Percentiles rank a stretch among this genome's conserved stretches.
phyloP scores from a whole-genome alignment of 2,797 vertebrate species.

The Alfaro cultratus region DNA sequence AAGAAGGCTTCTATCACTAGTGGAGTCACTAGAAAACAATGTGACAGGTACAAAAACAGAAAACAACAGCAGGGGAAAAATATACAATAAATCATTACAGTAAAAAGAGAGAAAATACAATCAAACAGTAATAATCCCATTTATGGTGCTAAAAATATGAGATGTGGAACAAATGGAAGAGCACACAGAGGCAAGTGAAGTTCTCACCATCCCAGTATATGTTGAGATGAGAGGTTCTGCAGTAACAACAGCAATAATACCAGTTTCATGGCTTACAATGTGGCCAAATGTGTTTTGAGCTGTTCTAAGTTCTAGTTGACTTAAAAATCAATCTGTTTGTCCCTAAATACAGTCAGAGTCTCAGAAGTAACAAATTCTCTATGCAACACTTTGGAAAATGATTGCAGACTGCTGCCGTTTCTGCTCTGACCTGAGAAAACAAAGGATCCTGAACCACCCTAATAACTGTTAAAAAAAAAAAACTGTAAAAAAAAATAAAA shows the following conservation, averaged over 20 bases:
- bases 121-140: background rate
- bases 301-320: background rate
- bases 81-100: background rate
- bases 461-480: background rate
- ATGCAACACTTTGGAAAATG: background rate
- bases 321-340: background rate
- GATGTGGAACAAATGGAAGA: slow-evolving; percentile 1
- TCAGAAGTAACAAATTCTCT: background rate
- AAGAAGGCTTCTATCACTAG: background rate
- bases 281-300: background rate
- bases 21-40: slow-evolving; percentile 5
- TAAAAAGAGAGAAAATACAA: background rate
- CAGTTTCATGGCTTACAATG: background rate
- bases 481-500: no score
- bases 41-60: background rate
- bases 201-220: background rate
- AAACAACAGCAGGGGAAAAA: background rate
- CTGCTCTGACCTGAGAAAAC: background rate
- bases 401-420: background rate
- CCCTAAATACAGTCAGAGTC: background rate
- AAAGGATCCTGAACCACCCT: background rate
- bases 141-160: background rate
- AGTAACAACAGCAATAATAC: background rate
- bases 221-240: background rate
- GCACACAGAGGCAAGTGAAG: background rate